These are phyloP conservation scores for Felis chaus DNA, from an alignment of 2,113 vertebrate species.

Conservation along the genomic window DNA sequence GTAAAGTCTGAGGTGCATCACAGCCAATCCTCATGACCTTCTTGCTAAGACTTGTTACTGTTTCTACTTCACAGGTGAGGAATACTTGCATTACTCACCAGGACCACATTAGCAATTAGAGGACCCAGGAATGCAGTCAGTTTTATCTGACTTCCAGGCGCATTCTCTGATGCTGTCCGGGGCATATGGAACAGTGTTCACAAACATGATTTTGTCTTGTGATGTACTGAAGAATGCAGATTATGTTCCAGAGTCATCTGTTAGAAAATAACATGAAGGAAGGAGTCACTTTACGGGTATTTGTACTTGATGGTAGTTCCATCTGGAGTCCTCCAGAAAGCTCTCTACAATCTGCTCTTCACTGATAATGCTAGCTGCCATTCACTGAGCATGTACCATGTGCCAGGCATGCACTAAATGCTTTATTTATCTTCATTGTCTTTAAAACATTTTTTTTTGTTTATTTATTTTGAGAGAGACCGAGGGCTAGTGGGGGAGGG, in stretches of 20 bases:
- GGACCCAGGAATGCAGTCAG: neutral
- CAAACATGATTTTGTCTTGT: conserved; percentile 2
- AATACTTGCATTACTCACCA: neutral
- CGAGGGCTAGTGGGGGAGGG: too few species aligned
- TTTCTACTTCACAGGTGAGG: neutral
- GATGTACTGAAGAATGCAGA: neutral
- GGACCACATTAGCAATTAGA: neutral
- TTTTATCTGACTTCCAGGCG: conserved; percentile 34
- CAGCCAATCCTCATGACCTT: neutral
- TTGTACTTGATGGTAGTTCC: neutral
- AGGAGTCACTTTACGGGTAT: neutral
- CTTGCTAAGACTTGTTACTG: neutral
- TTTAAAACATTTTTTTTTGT: too few species aligned
- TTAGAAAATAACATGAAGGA: conserved; percentile 24
- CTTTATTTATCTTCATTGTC: neutral
- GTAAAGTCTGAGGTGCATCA: neutral
- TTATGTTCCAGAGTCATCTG: neutral
- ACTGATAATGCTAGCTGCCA: neutral
- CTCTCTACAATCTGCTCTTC: neutral
- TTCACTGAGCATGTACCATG: neutral
- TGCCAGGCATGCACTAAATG: neutral
- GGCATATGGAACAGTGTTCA: neutral
- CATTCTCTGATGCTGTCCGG: neutral
- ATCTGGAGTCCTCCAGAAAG: conserved; percentile 31
- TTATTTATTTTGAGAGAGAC: too few species aligned